Conservation (phyloP, 2,113 vertebrate species). For the Oreotragus oreotragus region DNA sequence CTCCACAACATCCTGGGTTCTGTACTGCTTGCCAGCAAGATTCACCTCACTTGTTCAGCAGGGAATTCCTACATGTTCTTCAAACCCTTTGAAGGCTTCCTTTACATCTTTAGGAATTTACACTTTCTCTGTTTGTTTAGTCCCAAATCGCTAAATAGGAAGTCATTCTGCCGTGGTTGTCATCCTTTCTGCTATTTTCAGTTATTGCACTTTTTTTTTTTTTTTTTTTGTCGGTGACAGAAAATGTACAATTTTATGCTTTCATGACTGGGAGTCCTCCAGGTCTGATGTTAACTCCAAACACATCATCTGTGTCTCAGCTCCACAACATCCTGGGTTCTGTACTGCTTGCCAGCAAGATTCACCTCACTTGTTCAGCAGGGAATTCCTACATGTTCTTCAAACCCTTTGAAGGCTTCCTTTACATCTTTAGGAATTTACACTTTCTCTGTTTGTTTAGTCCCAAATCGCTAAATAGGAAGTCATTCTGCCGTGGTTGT, state of each 20-base stretch:
- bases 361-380: too few relatives aligned
- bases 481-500: not conserved
- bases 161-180: not conserved
- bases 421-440: not conserved
- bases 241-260: not conserved
- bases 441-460: not conserved
- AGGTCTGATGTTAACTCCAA: not conserved
- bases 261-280: not conserved
- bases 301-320: too few relatives aligned
- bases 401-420: not conserved
- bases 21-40: accelerated
- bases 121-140: not conserved
- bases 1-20: not conserved
- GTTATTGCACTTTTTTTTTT: not conserved
- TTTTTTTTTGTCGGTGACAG: not conserved
- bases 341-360: accelerated
- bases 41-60: too few relatives aligned
- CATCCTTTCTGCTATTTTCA: not conserved
- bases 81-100: not conserved
- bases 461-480: not conserved
- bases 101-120: not conserved
- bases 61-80: not conserved
- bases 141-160: not conserved
- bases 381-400: not conserved
- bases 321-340: not conserved